These are phyloP conservation scores for Drosophila testacea DNA, from an alignment of 2,888 invertebrate species.

Conservation along the genomic window DNA sequence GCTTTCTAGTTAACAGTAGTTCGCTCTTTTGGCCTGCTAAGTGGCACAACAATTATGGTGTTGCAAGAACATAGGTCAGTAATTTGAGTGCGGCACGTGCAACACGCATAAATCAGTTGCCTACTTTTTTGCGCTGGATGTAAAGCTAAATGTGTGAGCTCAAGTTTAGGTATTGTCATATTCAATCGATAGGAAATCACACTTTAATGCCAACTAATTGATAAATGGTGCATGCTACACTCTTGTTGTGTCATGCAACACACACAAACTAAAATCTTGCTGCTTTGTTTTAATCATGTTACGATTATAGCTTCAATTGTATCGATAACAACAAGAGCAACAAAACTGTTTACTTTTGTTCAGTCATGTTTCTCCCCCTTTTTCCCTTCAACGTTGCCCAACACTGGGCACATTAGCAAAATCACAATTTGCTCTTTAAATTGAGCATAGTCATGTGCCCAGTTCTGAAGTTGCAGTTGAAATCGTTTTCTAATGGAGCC, in stretches of 20 bases:
- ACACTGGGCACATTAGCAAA: slow-evolving; percentile 34
- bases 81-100: slow-evolving; percentile 46
- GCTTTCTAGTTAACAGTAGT: slow-evolving; percentile 1
- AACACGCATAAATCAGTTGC: slow-evolving; percentile 38
- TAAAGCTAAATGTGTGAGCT: not conserved
- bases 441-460: slow-evolving; percentile 51
- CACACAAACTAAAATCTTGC: slow-evolving; percentile 21
- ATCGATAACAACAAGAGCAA: slow-evolving; percentile 9
- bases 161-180: slow-evolving; percentile 6
- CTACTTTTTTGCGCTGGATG: not conserved
- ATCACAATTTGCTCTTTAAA: slow-evolving; percentile 36
- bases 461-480: slow-evolving; percentile 1
- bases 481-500: slow-evolving; percentile 38
- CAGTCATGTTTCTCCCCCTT: not conserved
- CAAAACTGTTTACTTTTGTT: not conserved
- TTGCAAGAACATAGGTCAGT: slow-evolving; percentile 64
- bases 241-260: slow-evolving; percentile 12
- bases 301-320: slow-evolving; percentile 17
- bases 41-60: slow-evolving; percentile 22
- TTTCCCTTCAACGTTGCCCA: not conserved
- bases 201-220: slow-evolving; percentile 24
- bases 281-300: slow-evolving; percentile 45
- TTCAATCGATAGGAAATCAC: not conserved
- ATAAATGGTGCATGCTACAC: slow-evolving; percentile 21
- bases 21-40: slow-evolving; percentile 33